Evolutionary conservation across 2,113 vertebrate species (phyloP), one percentile per base, ranked within the genome.

Genomic region (Corythornis vintsioides): DNA sequence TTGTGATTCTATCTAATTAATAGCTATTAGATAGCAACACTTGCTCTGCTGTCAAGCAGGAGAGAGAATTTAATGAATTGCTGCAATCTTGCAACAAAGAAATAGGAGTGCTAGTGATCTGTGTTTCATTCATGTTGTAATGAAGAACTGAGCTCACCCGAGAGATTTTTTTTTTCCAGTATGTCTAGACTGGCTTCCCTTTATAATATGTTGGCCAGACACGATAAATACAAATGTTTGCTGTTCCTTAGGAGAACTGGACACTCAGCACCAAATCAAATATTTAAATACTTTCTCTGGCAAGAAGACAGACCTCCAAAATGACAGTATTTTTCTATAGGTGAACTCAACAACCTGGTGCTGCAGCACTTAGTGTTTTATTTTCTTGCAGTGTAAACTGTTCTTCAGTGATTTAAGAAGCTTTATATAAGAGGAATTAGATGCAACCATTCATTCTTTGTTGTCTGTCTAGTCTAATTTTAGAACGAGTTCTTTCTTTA

Each of bases 171-270:
- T 48, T 70, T 90, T 97, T 93, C 86, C 79, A 0, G 50, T 43
- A 33, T 88, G 95, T 96, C 96, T 96, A 97, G 95, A 97, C 96
- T 64, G 77, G 35, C 60, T 95, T 96, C 92, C 70, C 90, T 84
- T 92, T 92, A 94, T 91, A 75, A 83, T 94, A 10, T 67, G 55
- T 56, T 96, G 94, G 92, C 94, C 85, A 95, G 94, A 94, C 91
- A 59, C 0, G 15, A 78, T 84, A 83, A 91, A 75, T 64, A 72
- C 89, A 94, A 94, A 73, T 2, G 8, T 84, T 91, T 91, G 89
- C 84, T 90, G 66, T 92, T 91, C 76, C 76, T 88, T 88, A 86
- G 89, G 88, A 96, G 64, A 81, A 52, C 87, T 92, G 83, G 87
- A 90, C 88, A 64, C 52, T 72, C 52, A 91, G 73, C 87, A 92